Base-by-base conservation (phyloP, 2,113 vertebrate species). In the Datnioides undecimradiatus region DNA sequence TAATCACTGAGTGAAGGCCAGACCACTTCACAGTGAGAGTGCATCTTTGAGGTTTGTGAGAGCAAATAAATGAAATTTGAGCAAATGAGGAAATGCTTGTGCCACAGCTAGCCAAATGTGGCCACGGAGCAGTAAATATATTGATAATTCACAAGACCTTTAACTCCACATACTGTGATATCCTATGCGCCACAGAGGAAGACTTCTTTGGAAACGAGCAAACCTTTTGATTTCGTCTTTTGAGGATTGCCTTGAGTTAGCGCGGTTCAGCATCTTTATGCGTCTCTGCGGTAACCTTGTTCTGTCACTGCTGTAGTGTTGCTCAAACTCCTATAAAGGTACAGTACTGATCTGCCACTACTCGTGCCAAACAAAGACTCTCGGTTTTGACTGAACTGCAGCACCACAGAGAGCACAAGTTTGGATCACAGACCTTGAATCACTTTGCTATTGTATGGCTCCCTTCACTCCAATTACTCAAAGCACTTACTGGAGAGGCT, bases 351-450 rank as follows among this genome's bases (percentile, higher is more conserved):
- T 90, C 75, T 80, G 70, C 72, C 14, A 33, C 84, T 82, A 86
- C 87, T 83, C 66, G 76, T 76, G 76, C 41, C 65, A 84, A 85
- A 90, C 87, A 90, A 88, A 90, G 75, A 58, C 54, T 45, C 48
- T 79, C 21, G 55, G 77, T 84, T 84, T 59, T 62, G 54, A 82
- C 51, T 74, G 70, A 90, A 65, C 63, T 41, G 63, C 67, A 58
- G 67, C 51, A 41, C 65, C 76, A 49, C 38, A 27, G 77, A 86
- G 67, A 67, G 71, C 65, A 45, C 45, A 64, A 41, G 23, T 86
- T 64, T 70, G 40, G 55, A 80, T 87, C 73, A 78, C 65, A 83
- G 71, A 67, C 31, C 46, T 70, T 59, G 76, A 87, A 86, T 89
- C 71, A 66, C 79, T 82, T 80, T 54, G 57, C 72, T 68, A 71